phyloP scores from a whole-genome alignment of 2,797 vertebrate genomes.

The Pseudomugil tenellus region DNA sequence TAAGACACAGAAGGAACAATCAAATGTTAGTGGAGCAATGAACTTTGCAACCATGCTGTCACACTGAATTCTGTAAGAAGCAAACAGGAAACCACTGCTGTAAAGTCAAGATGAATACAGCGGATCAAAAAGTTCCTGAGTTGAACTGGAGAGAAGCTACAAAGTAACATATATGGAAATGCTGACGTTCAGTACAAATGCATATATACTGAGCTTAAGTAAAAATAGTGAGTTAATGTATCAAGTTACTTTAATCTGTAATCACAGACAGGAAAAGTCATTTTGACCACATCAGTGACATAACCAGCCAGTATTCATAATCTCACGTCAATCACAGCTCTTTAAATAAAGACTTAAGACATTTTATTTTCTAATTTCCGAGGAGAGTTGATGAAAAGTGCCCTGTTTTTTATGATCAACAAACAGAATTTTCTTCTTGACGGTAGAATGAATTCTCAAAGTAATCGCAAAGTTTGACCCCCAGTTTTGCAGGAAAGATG shows the following conservation, averaged over 20 bases:
- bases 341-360: background rate
- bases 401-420: background rate
- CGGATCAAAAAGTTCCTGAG: too few species aligned
- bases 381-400: too few species aligned
- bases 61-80: background rate
- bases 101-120: background rate
- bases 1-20: background rate
- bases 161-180: background rate
- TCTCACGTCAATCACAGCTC: background rate
- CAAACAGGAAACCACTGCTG: background rate
- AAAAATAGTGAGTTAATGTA: too few species aligned
- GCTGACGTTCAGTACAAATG: background rate
- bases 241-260: background rate
- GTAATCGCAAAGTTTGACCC: background rate
- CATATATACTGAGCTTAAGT: too few species aligned
- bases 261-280: background rate
- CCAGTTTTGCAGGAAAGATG: background rate
- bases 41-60: background rate
- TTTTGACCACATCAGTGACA: background rate
- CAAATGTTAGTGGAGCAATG: background rate
- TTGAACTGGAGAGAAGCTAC: background rate
- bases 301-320: background rate
- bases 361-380: too few species aligned
- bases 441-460: background rate
- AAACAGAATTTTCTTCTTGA: background rate